Evolutionary conservation across 2,888 invertebrate genomes (phyloP), one percentile per base, ranked within the genome.

Genomic region (Trilocha varians): DNA sequence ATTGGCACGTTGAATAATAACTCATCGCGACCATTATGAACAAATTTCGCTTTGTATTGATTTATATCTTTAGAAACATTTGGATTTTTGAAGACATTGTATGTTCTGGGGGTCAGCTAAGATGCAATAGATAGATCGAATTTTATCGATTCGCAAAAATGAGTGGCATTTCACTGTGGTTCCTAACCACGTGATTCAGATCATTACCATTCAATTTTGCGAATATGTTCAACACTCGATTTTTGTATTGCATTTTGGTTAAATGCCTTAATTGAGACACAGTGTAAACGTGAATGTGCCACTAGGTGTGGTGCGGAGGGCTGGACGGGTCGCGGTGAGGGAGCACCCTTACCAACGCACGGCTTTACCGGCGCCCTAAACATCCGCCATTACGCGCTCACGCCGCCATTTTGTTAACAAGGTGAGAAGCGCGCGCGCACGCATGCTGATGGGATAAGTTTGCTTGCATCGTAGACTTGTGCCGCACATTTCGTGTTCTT

Each of bases 331-430:
- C 88, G 91, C 93, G 88, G 90, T 93, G 87, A 91, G 97, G 91
- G 96, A 97, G 88, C 97, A 97, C 92, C 97, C 97, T 88, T 97
- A 97, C 91, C 96, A 96, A 91, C 95, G 97, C 91, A 94, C 82
- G 51, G 84, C 84, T 71, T 78, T 85, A 75, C 95, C 88, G 87
- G 92, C 93, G 92, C 93, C 93, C 89, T 85, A 86, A 75, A 66
- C 65, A 69, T 65, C 76, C 75, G 77, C 73, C 72, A 75, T 74
- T 64, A 67, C 70, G 74, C 76, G 80, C 79, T 78, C 79, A 77
- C 80, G 79, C 79, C 83, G 79, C 82, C 82, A 82, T 80, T 79
- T 80, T 82, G 75, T 84, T 80, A 58, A 78, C 78, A 84, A 87
- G 86, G 86, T 87, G 86, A 87, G 86, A 78, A 72, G 79, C 79